phyloP scores from a whole-genome alignment of 2,888 invertebrate species.

The Amitus sp. region DNA sequence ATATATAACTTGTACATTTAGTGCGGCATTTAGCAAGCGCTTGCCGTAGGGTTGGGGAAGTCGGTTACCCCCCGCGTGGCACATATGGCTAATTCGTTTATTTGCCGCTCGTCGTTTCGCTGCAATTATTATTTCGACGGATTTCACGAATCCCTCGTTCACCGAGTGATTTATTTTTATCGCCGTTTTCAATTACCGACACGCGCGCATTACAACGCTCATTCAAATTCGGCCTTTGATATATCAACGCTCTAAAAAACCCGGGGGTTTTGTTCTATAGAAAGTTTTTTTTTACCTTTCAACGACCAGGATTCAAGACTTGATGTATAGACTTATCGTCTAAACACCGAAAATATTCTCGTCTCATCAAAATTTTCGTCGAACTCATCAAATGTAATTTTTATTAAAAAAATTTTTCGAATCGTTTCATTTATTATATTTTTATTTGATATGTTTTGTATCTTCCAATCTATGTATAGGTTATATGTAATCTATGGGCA shows the following conservation, averaged over 20 bases:
- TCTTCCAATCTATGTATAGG: too few relatives aligned
- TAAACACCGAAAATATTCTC: too few relatives aligned
- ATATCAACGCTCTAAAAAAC: slow-evolving; percentile 18
- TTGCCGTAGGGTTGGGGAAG: slow-evolving; percentile 47
- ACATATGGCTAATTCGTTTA: slow-evolving; percentile 57
- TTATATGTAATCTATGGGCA: too few relatives aligned
- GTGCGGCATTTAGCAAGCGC: slow-evolving; percentile 51
- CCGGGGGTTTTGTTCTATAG: too few relatives aligned
- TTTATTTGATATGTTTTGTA: too few relatives aligned
- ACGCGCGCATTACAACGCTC: slow-evolving; percentile 25
- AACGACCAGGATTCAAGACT: too few relatives aligned
- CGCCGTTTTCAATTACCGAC: slow-evolving; percentile 44
- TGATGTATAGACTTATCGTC: too few relatives aligned
- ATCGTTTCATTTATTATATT: too few relatives aligned
- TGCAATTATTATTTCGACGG: slow-evolving; percentile 51
- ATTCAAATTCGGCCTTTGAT: slow-evolving; percentile 24
- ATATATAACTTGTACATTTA: slow-evolving; percentile 9
- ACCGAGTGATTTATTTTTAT: slow-evolving; percentile 49
- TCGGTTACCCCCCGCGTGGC: slow-evolving; percentile 54
- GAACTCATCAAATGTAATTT: too few relatives aligned
- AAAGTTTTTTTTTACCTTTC: too few relatives aligned
- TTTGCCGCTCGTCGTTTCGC: slow-evolving; percentile 47
- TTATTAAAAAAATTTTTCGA: too few relatives aligned
- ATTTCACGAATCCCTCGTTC: slow-evolving; percentile 38
- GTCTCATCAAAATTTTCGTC: too few relatives aligned